Conservation (phyloP, 2,888 invertebrate species). For the Oeneis ivallda region DNA sequence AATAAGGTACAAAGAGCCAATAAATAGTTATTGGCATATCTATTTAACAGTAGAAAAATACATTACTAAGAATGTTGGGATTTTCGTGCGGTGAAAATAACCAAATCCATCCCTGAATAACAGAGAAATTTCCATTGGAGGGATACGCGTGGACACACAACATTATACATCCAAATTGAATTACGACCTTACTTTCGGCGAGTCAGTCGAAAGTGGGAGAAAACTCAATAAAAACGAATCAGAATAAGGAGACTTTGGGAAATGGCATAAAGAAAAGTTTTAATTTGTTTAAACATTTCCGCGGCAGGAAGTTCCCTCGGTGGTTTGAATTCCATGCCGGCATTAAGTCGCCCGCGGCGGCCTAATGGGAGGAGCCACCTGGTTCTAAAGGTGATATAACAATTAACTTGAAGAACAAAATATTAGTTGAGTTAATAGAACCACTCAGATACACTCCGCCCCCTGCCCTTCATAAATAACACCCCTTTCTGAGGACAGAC, state of each 20-base stretch:
- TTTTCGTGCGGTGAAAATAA: conserved; percentile 20
- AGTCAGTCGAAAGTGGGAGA: conserved; percentile 49
- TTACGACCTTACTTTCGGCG: conserved; percentile 44
- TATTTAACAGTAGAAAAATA: too few relatives aligned
- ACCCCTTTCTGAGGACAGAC: conserved; percentile 65
- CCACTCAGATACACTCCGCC: conserved; percentile 72
- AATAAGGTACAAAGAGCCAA: not conserved
- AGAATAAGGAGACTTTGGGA: conserved; percentile 62
- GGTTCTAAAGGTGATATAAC: conserved; percentile 78
- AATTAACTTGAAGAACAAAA: conserved; percentile 79
- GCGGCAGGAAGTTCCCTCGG: conserved; percentile 58
- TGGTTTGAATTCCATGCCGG: conserved; percentile 68
- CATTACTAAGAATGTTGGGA: not conserved
- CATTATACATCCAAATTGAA: conserved; percentile 44
- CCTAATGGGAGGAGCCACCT: conserved; percentile 78
- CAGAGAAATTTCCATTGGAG: conserved; percentile 22
- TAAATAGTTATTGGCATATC: not conserved
- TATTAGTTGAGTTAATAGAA: conserved; percentile 79
- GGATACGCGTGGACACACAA: conserved; percentile 39
- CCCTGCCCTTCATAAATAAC: conserved; percentile 74
- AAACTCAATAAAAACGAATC: conserved; percentile 65
- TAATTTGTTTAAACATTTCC: conserved; percentile 80
- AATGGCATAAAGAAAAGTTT: conserved; percentile 73
- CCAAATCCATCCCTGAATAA: conserved; percentile 15
- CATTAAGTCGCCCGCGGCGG: conserved; percentile 67